phyloP scores from a whole-genome alignment of 2,888 invertebrate genomes.

The Dermolepida albohirtum region DNA sequence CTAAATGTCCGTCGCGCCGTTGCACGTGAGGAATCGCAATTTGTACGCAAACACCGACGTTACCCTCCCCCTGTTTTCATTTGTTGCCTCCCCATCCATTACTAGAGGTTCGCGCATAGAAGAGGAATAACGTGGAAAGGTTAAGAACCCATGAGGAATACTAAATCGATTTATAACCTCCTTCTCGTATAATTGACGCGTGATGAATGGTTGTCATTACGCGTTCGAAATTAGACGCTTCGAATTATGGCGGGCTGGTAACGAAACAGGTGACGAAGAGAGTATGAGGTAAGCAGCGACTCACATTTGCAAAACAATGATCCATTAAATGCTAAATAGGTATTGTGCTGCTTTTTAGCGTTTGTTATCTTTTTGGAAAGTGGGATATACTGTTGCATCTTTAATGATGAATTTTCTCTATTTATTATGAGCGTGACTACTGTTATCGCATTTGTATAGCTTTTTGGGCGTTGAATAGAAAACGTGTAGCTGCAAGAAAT shows the following conservation, averaged over 20 bases:
- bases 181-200: conserved; percentile 11
- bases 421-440: too few species aligned
- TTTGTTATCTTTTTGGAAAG: conserved; percentile 23
- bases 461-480: background rate
- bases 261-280: too few species aligned
- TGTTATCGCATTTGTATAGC: too few species aligned
- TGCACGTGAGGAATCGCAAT: conserved; percentile 30
- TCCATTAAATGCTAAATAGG: conserved; percentile 42
- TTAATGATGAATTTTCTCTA: too few species aligned
- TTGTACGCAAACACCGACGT: conserved; percentile 17
- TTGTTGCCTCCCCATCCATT: too few species aligned
- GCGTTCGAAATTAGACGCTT: background rate
- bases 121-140: too few species aligned
- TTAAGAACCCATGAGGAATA: too few species aligned
- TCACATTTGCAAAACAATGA: conserved; percentile 29
- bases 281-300: background rate
- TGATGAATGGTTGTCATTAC: conserved; percentile 29
- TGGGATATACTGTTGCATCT: background rate
- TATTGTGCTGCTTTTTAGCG: conserved; percentile 27
- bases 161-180: too few species aligned
- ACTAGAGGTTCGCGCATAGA: too few species aligned
- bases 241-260: too few species aligned
- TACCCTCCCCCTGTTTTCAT: background rate
- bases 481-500: background rate
- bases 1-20: conserved; percentile 17